Base-by-base conservation (phyloP, 2,888 invertebrate species). In the Thereva nobilitata region DNA sequence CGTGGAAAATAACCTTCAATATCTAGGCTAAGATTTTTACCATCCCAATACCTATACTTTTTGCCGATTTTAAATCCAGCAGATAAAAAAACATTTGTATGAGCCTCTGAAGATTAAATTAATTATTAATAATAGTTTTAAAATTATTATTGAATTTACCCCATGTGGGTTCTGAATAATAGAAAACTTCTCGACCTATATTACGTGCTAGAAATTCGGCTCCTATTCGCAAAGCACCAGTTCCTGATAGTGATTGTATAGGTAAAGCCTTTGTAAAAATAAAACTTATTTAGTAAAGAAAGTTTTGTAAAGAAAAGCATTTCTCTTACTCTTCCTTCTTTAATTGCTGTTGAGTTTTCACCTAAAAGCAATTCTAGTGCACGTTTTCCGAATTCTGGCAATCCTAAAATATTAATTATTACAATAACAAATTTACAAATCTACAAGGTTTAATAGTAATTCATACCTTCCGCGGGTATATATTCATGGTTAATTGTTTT, bases 91-190 rank as follows among this genome's bases (percentile, higher is more conserved):
- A 98, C 87, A 70, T 94, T 83, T 73, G 87, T 88, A 81, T 99
- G 98, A 81, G 98, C 98, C 78, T 94, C 96, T 95, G 4, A 8
- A 42, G 4, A 42, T 42, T 9, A 42, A 7, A 10, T n/a, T 35
- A 5, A n/a, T 40, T 64, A 40, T 34, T 10, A 56, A 55, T 2
- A 23, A 23, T 2, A 23, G 23, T 23, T 23, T 41, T 12, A 64
- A 40, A 1, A 12, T n/a, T n/a, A n/a, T n/a, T n/a, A n/a, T n/a
- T n/a, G n/a, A n/a, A n/a, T 37, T 37, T 84, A 93, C 94, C 96
- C 98, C 98, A 99, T 6, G 97, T 95, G 34, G 98, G 99, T 73
- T 86, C 86, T 3, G 97, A 95, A 72, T 92, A 91, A 81, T 95
- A 97, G 76, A 91, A 89, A 1, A 87, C 86, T 67, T 83, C 85